Evolutionary conservation across 2,888 invertebrate species (phyloP), one percentile per base, ranked within the genome.

Genomic region (Parnassius glacialis): DNA sequence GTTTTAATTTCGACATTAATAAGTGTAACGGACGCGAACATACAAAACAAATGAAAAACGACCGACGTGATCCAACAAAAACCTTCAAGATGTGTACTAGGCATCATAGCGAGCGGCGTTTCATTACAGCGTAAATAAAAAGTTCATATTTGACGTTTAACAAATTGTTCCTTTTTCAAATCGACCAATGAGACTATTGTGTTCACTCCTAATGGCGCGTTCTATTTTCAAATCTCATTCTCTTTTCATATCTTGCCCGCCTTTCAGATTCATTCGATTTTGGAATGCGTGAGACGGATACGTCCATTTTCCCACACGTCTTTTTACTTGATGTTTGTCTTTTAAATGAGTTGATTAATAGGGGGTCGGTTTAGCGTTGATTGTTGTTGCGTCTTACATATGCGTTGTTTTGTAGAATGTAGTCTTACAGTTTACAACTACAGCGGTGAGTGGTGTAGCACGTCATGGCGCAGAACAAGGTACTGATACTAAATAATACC

Each of bases 141-240:
- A 89, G 83, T 87, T 90, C 87, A 90, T 89, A 90, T 90, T 90
- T 90, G 91, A 90, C 91, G 90, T 90, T 89, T 90, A 91, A 91
- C 91, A 91, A 91, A 91, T 91, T 90, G 90, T 90, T 90, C 90
- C 90, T 90, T 91, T 91, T 91, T 91, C 84, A 91, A 90, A 91
- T 91, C 90, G 83, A 89, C 91, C 90, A 90, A 91, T 90, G 91
- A 88, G 88, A 88, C 90, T 78, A 90, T 90, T 91, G 90, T 90
- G 85, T 86, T 87, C 88, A 79, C 75, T 89, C 85, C 87, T 91
- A 90, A 90, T 90, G 89, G 90, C 88, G 85, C 85, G 90, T 87
- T 90, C 91, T 88, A 90, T 91, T 91, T 91, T 87, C 85, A 87
- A 90, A 90, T 90, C 88, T 90, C 87, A 90, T 89, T 90, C 90